Conservation (phyloP, 2,888 invertebrate genomes). For the Balanococcus diminutus region DNA sequence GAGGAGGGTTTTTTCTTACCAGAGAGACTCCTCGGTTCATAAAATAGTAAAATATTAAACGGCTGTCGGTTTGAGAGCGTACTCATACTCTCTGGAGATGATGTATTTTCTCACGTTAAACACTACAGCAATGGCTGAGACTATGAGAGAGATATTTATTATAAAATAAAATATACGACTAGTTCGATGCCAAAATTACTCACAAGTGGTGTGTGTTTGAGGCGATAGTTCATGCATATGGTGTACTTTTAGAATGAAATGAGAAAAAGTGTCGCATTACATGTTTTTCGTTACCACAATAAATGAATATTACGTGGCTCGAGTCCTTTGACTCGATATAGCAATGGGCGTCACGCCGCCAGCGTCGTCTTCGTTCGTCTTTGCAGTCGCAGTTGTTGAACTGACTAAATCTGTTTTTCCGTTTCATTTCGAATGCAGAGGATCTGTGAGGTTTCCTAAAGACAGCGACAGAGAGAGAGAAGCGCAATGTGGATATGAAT, state of each 20-base stretch:
- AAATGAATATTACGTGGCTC: too few relatives aligned
- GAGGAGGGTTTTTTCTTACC: not conserved
- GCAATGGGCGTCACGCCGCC: not conserved
- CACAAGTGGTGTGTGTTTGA: not conserved
- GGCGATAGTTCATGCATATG: not conserved
- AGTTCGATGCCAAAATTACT: not conserved
- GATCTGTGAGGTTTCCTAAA: not conserved
- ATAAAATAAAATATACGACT: not conserved
- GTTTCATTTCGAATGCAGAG: slow-evolving; percentile 22
- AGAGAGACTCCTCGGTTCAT: not conserved
- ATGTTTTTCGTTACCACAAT: not conserved
- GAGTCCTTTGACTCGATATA: not conserved
- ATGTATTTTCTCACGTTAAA: slow-evolving; percentile 2
- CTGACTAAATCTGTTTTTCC: slow-evolving; percentile 21
- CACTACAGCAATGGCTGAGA: not conserved
- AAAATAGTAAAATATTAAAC: not conserved
- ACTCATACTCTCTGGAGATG: not conserved
- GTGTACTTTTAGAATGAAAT: not conserved
- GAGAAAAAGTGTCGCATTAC: not conserved
- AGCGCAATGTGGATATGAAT: not conserved
- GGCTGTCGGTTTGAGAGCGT: not conserved
- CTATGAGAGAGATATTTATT: not conserved
- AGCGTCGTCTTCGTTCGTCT: not conserved
- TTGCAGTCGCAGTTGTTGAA: not conserved
- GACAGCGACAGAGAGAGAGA: not conserved